Percentiles rank a stretch among this genome's conserved stretches.
These are phyloP conservation scores for Mesochorus sp. DNA, from an alignment of 2,888 invertebrate species.

Conservation along the genomic window DNA sequence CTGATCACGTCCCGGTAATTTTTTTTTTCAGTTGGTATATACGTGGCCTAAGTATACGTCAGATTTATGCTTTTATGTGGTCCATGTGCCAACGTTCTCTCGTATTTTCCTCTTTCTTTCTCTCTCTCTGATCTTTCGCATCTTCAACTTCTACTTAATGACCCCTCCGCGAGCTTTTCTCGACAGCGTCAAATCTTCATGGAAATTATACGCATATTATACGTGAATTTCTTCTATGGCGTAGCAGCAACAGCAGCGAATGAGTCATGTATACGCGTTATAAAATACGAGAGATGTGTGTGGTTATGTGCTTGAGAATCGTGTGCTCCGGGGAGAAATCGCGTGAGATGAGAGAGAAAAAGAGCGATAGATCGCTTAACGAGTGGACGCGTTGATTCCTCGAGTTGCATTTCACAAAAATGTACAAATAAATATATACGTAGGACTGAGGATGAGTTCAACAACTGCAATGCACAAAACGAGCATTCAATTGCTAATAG, in stretches of 20 bases:
- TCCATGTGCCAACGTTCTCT: background rate
- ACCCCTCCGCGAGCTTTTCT: background rate
- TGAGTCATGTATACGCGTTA: background rate
- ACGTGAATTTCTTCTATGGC: constrained; percentile 11
- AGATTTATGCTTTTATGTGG: background rate
- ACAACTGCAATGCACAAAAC: background rate
- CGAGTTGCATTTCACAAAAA: background rate
- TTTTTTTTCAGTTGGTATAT: background rate
- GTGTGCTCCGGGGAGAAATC: background rate
- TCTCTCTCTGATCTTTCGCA: constrained; percentile 1
- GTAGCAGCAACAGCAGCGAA: too few species aligned
- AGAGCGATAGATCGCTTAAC: constrained; percentile 14
- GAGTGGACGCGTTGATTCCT: constrained; percentile 26
- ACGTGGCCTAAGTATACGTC: background rate
- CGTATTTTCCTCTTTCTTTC: background rate
- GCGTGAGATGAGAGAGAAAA: background rate
- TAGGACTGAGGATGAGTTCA: background rate
- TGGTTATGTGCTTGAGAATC: constrained; percentile 12
- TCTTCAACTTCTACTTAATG: constrained; percentile 45
- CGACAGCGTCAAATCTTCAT: constrained; percentile 24
- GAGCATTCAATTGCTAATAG: constrained; percentile 34
- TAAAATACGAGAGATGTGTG: background rate
- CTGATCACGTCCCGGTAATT: constrained; percentile 13
- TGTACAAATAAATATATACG: background rate
- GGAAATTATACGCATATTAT: constrained; percentile 43